Conservation (phyloP, 2,797 vertebrate genomes). For the Falco novaeseelandiae region DNA sequence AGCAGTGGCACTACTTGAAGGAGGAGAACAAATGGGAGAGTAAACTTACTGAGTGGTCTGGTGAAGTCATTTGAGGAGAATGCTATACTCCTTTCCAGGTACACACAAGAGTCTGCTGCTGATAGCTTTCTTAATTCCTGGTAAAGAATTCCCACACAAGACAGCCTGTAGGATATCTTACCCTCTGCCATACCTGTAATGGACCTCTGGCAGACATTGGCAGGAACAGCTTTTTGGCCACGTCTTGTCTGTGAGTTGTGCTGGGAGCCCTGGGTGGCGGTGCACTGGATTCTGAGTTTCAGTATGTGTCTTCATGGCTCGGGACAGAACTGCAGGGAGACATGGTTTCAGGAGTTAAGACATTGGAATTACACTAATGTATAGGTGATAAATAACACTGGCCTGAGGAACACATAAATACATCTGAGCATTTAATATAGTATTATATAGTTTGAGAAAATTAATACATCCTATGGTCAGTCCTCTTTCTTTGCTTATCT, state of each 20-base stretch:
- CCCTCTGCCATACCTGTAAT: too few relatives aligned
- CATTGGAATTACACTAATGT: not conserved
- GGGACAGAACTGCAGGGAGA: not conserved
- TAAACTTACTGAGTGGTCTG: too few relatives aligned
- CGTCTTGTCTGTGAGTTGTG: accelerated
- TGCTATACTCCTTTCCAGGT: not conserved
- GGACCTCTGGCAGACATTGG: not conserved
- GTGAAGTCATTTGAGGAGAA: not conserved
- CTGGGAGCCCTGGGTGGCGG: not conserved
- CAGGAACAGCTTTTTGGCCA: not conserved
- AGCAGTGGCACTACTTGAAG: not conserved
- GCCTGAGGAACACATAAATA: not conserved
- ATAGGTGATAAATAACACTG: not conserved
- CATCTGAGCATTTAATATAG: not conserved
- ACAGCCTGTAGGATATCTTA: too few relatives aligned
- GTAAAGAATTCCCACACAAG: not conserved
- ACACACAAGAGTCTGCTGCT: too few relatives aligned
- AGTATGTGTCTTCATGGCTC: accelerated
- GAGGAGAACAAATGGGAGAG: not conserved
- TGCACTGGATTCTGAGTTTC: not conserved
- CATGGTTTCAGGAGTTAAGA: not conserved
- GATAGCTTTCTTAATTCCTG: not conserved
- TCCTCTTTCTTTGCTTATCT: not conserved
- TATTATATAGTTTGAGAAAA: not conserved
- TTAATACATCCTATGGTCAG: not conserved